These are phyloP conservation scores for Polylopha cassiicola DNA, from an alignment of 2,888 invertebrate species.

Conservation along the genomic window DNA sequence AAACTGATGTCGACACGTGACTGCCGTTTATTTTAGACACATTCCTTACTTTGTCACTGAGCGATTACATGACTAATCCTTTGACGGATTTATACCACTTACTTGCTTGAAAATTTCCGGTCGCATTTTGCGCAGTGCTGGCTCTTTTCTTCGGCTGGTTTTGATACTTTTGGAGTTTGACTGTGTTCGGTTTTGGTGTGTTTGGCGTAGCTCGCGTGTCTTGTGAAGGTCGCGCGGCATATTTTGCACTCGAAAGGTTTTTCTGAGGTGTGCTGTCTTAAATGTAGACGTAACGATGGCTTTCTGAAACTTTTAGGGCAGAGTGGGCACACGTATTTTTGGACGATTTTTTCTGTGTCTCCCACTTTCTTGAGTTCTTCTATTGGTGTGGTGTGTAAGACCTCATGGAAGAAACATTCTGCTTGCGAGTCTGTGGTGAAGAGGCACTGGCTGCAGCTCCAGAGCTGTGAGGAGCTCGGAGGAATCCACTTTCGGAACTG, in stretches of 20 bases:
- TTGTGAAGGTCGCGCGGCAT: slow-evolving; percentile 81
- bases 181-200: slow-evolving; percentile 78
- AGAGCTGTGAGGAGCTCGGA: slow-evolving; percentile 46
- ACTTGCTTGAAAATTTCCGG: slow-evolving; percentile 48
- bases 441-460: slow-evolving; percentile 79
- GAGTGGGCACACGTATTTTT: slow-evolving; percentile 81
- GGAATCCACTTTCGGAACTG: slow-evolving; percentile 47
- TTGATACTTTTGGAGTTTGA: slow-evolving; percentile 28
- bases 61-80: no score
- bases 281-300: slow-evolving; percentile 81
- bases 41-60: slow-evolving; percentile 18
- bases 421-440: slow-evolving; percentile 81
- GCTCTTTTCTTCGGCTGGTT: slow-evolving; percentile 29
- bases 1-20: slow-evolving; percentile 41
- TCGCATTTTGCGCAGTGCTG: slow-evolving; percentile 45
- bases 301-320: slow-evolving; percentile 82
- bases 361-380: slow-evolving; percentile 39
- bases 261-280: slow-evolving; percentile 85
- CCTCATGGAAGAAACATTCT: slow-evolving; percentile 84
- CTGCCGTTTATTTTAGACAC: slow-evolving; percentile 45
- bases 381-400: slow-evolving; percentile 77
- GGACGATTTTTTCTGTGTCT: slow-evolving; percentile 41
- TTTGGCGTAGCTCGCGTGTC: slow-evolving; percentile 80
- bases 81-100: slow-evolving; percentile 27
- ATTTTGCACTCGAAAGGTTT: slow-evolving; percentile 81